Base-by-base conservation (phyloP, 2,888 invertebrate species). In the Himalopsyche tibetana region DNA sequence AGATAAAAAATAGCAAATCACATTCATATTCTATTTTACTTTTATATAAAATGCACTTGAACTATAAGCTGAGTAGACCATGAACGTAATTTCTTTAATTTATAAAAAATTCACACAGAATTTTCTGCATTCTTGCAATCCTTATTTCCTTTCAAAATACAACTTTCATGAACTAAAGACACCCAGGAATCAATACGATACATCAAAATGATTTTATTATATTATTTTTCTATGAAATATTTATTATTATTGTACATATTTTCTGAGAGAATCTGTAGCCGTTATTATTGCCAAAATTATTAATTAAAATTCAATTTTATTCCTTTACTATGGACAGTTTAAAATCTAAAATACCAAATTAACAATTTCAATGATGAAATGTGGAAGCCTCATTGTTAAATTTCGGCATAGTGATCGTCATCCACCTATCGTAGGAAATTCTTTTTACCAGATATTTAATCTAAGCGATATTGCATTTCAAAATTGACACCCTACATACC, bases 381-480 rank as follows among this genome's bases (percentile, higher is more conserved):
- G 83, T 87, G 87, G 87, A 87, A 87, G 87, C 87, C 85, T 87
- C 56, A 55, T 56, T 80, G 51, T 86, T 40, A 63, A 74, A 74
- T 74, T 36, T 74, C 74, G 74, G 74, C 36, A 80, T 83, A 85
- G 51, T 80, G 17, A 83, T 79, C 63, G 55, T 85, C 56, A 80
- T 83, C 79, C 45, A 69, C 74, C 74, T 83, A 42, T 79, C 40
- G 42, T 55, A 51, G 82, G 40, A 83, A 55, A 80, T 83, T 38
- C 74, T 74, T 74, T 28, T 80, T 51, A 83, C 45, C 83, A 80
- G 42, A 80, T 82, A 82, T 69, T 82, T 83, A 86, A 79, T 82
- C 86, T 87, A 85, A 55, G 82, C 83, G 88, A 88, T 88, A 88
- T 88, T 88, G 88, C 88, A 86, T 88, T 88, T 88, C 85, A 84